A percentile compares a stretch with the other conserved stretches of the same genome.
Evolutionary conservation across 2,888 invertebrate species (phyloP).

Genomic region (Lordiphosa andalusiaca): DNA sequence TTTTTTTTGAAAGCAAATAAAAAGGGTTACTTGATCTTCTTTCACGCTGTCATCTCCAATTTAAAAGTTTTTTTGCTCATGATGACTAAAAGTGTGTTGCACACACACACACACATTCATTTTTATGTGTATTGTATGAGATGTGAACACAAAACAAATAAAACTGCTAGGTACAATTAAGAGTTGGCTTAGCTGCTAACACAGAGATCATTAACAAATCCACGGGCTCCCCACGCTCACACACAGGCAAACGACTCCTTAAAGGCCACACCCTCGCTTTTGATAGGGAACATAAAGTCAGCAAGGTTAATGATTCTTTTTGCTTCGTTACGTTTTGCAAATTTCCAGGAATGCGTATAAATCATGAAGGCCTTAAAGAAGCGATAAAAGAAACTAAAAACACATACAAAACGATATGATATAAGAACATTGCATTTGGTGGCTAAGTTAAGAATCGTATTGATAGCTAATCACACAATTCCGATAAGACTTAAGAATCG

Average conservation of each 20-base stretch:
- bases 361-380: conserved; percentile 47
- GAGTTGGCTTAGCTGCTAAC: conserved; percentile 20
- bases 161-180: conserved; percentile 10
- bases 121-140: not conserved
- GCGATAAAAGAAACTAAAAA: conserved; percentile 1
- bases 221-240: conserved; percentile 12
- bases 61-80: conserved; percentile 48
- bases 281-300: conserved; percentile 15
- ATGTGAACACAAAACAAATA: conserved; percentile 40
- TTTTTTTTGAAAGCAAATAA: too few species aligned
- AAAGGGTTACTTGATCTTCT: too few species aligned
- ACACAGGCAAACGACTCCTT: too few species aligned
- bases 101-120: too few species aligned
- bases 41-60: too few species aligned
- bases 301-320: conserved; percentile 10
- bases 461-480: too few species aligned
- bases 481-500: conserved; percentile 17
- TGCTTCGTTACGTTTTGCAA: conserved; percentile 12
- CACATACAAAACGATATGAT: too few species aligned
- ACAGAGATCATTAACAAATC: conserved; percentile 43
- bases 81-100: conserved; percentile 55
- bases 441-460: too few species aligned
- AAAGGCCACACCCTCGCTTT: conserved; percentile 14
- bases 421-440: too few species aligned
- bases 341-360: conserved; percentile 54